Percentiles rank a stretch among this genome's conserved stretches.
Conservation (phyloP, 2,113 vertebrate genomes). For the Myiozetetes cayanensis region DNA sequence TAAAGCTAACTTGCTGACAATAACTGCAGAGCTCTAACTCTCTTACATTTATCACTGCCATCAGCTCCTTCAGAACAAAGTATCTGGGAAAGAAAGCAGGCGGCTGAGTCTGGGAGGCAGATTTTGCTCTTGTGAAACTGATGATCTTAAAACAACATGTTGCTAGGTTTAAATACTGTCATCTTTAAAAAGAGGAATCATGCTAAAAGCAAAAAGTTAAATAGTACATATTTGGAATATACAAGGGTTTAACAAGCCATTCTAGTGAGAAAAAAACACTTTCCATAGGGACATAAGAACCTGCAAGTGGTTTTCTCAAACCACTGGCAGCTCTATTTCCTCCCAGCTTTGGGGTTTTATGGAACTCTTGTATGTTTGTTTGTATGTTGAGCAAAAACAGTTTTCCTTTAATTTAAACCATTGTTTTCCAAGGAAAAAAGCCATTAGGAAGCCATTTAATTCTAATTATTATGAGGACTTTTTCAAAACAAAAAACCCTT, state of each 20-base stretch:
- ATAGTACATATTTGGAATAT: background rate
- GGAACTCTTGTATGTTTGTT: constrained; percentile 27
- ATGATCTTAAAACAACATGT: constrained; percentile 11
- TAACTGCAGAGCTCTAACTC: constrained; percentile 27
- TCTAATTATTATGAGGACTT: background rate
- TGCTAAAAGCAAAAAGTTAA: background rate
- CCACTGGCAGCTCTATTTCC: constrained; percentile 21
- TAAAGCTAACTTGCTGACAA: constrained; percentile 57
- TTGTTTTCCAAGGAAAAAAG: constrained; percentile 29
- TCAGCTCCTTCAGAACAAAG: constrained; percentile 48
- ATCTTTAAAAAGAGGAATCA: constrained; percentile 11
- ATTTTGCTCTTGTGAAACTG: constrained; percentile 20
- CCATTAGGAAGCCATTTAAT: constrained; percentile 24
- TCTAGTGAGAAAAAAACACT: background rate
- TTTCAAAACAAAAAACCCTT: background rate
- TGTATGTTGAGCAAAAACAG: constrained; percentile 2
- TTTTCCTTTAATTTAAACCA: constrained; percentile 52
- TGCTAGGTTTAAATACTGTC: constrained; percentile 5
- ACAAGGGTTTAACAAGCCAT: background rate
- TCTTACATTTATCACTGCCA: constrained; percentile 58
- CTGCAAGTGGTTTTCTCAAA: background rate
- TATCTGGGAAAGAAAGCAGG: background rate
- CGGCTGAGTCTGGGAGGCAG: constrained; percentile 16
- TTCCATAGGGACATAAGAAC: background rate
- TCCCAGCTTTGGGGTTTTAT: background rate